These are phyloP conservation scores for Cotesia glomerata DNA, from an alignment of 1,140 invertebrate genomes.

Conservation along the genomic window DNA sequence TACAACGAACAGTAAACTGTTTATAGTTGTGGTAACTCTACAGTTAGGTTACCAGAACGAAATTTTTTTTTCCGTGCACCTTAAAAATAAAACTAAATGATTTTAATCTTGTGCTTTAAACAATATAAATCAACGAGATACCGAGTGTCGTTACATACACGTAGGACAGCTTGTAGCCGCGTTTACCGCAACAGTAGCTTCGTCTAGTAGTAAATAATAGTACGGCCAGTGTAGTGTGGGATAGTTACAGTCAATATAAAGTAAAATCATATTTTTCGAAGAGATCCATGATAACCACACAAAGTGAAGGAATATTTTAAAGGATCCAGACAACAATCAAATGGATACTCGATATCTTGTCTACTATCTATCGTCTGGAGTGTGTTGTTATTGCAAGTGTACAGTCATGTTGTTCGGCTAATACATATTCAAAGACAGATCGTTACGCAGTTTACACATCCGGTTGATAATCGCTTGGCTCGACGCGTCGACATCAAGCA, in stretches of 20 bases:
- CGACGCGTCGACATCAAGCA: neutral
- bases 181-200: neutral
- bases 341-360: neutral
- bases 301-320: neutral
- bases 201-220: no score
- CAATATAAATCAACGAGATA: constrained; percentile 27
- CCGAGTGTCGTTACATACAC: constrained; percentile 7
- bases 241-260: no score
- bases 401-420: constrained; percentile 3
- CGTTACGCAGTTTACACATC: constrained; percentile 6
- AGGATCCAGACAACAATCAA: neutral
- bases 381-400: neutral
- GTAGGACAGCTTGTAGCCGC: neutral
- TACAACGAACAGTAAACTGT: no score
- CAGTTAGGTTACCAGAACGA: no score
- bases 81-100: constrained; percentile 38
- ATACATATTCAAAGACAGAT: constrained; percentile 29
- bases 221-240: no score
- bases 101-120: constrained; percentile 37
- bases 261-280: no score
- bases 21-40: no score
- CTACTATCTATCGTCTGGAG: neutral
- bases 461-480: constrained; percentile 11
- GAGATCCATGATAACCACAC: no score
- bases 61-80: constrained; percentile 24